Evolutionary conservation across 2,113 vertebrate species (phyloP), one percentile per base, ranked within the genome.

Genomic region (Eulemur rufifrons): DNA sequence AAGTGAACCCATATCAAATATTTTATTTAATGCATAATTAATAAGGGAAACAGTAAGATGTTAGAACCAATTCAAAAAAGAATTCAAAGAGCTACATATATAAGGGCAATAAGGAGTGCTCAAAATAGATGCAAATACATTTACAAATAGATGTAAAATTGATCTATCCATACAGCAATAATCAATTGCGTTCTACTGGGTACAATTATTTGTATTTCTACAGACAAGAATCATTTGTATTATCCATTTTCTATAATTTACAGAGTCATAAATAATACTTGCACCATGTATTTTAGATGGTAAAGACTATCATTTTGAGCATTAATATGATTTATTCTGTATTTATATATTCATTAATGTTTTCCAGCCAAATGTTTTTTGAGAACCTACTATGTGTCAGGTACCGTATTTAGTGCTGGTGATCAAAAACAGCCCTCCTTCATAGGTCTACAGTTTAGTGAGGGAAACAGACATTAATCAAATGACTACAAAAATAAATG

Each of bases 1-100:
- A 81, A 91, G 54, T 61, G 39, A 97, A 81, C 25, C 69, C 37
- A 21, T 45, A 71, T 56, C 37, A 91, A 95, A 82, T 89, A 95
- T 86, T 68, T 92, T 88, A 76, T 77, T 96, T 68, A 94, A 95
- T 61, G 21, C 23, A 47, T 74, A 88, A 92, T 68, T 91, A 89
- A 68, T 50, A 47, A 93, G 63, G 27, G 27, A 93, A 61, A 21
- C 4, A 78, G 14, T 47, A 85, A 39, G 54, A 76, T 86, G 25
- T 78, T 32, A 73, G 17, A 93, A 61, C 9, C 3, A 86, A 50
- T 85, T 93, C 42, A 92, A 82, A 89, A 27, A 56, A 92, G 34
- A 91, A 94, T 59, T 84, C 56, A 66, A 86, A 91, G 61, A 93
- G 82, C 21, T 37, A 86, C 23, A 94, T 63, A 78, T 5, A 50